phyloP scores from a whole-genome alignment of 2,797 vertebrate genomes.

The Dendrocincla tyrannina region DNA sequence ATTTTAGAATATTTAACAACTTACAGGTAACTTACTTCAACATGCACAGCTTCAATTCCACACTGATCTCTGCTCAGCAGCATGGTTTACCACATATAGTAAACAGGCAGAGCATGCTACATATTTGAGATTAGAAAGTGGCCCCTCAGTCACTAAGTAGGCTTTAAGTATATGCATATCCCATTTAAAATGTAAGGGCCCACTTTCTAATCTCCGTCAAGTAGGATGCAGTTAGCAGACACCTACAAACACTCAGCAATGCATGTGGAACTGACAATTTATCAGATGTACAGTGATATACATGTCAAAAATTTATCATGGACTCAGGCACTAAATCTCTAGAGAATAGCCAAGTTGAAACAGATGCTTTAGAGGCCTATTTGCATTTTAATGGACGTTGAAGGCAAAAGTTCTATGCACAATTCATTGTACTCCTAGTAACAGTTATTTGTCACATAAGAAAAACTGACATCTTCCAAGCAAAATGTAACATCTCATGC shows the following conservation, averaged over 20 bases:
- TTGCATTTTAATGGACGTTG: not conserved
- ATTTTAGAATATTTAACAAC: not conserved
- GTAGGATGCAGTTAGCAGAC: not conserved
- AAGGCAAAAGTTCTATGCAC: not conserved
- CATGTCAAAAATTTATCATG: not conserved
- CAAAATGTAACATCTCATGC: fast-evolving
- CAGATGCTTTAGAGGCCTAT: not conserved
- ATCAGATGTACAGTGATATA: not conserved
- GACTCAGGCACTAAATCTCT: not conserved
- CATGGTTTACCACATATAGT: not conserved
- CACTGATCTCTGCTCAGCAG: not conserved
- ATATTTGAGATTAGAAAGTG: constrained; percentile 14
- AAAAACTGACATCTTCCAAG: not conserved
- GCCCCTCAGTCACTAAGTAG: not conserved
- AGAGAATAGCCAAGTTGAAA: not conserved
- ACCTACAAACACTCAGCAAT: not conserved
- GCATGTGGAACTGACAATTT: not conserved
- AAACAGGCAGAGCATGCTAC: not conserved
- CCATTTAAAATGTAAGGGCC: not conserved
- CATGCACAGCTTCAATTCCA: not conserved
- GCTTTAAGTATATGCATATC: not conserved
- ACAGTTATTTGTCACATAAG: not conserved
- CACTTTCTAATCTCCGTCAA: not conserved
- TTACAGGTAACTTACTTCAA: not conserved
- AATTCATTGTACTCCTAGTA: not conserved